Evolutionary conservation across 92 coral and sea anemone species (phyloP), one percentile per base, ranked within the genome.

Genomic region (Epizoanthus illoricatus): DNA sequence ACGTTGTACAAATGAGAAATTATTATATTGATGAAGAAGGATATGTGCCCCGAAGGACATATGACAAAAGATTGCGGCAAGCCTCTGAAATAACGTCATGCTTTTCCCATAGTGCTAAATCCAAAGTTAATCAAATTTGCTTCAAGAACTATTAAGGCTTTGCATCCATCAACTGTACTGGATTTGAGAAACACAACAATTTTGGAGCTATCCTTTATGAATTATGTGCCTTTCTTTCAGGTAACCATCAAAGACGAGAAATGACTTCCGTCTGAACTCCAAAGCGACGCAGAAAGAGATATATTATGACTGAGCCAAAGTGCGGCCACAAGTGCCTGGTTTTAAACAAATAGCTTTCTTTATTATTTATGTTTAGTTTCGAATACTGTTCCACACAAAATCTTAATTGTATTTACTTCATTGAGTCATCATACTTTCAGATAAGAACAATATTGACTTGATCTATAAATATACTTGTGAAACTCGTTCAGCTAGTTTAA

Each of bases 121-220:
- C 64, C 61, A 43, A 45, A 61, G 21, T 42, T 78, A 78, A 78
- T 78, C 82, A 78, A 78, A 78, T 40, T 63, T 78, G 59, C 82
- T 62, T 8, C 36, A 19, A 63, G 13, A 42, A 18, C 17, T 23
- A n/a, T n/a, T n/a, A 63, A 20, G 45, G 23, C 17, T 23, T 17
- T 64, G 67, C 58, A 23, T 63, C 71, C 41, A 62, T 17, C 58
- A 62, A 40, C 67, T 20, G 40, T 62, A 61, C 81, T 42, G 70
- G 42, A 1, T 20, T 61, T 20, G 16, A 19, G 65, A 78, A 6
- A 17, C 16, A 63, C 18, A n/a, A 78, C 16, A 0, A 21, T 45
- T 78, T 17, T 58, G 16, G 17, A 19, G 23, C 20, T 78, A 43
- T 21, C 23, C 2, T 69, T 33, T 62, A 19, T 28, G 36, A 28